phyloP scores from a whole-genome alignment of 37 sponge, comb jelly and placozoan species.

The Agelas oroides region DNA sequence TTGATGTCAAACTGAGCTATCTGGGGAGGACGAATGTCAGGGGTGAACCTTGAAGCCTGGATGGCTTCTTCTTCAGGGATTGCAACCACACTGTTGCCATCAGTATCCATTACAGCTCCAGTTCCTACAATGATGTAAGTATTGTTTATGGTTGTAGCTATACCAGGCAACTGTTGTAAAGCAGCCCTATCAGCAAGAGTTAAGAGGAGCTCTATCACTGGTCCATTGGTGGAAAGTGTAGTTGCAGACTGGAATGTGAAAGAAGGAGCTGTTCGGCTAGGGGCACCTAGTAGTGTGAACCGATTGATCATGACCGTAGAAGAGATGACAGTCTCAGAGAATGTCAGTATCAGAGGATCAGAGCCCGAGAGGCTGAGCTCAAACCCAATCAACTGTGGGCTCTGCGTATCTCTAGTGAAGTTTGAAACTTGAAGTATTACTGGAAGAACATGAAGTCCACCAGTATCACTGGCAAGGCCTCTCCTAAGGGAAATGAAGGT shows the following conservation, averaged over 20 bases:
- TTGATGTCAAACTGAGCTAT: slow-evolving; percentile 63
- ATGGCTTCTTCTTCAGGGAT: slow-evolving; percentile 59
- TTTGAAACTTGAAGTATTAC: slow-evolving; percentile 46
- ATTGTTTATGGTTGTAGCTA: slow-evolving; percentile 76
- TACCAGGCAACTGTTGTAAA: slow-evolving; percentile 66
- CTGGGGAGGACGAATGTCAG: slow-evolving; percentile 77
- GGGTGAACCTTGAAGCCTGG: slow-evolving; percentile 67
- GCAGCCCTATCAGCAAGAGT: slow-evolving; percentile 61
- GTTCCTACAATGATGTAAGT: slow-evolving; percentile 81
- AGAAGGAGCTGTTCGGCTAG: slow-evolving; percentile 13
- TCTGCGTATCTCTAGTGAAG: slow-evolving; percentile 53
- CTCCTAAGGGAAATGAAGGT: slow-evolving; percentile 73
- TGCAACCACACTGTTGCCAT: slow-evolving; percentile 50
- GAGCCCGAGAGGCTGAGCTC: slow-evolving; percentile 74
- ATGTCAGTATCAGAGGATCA: slow-evolving; percentile 82
- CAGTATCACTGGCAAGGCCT: slow-evolving; percentile 71
- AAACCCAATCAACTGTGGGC: slow-evolving; percentile 73
- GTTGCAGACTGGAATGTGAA: slow-evolving; percentile 30
- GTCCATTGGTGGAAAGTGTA: slow-evolving; percentile 64
- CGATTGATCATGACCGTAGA: slow-evolving; percentile 27
- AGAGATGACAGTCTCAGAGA: slow-evolving; percentile 85
- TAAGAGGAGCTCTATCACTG: slow-evolving; percentile 58
- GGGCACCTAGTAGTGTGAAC: slow-evolving; percentile 71
- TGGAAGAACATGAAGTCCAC: slow-evolving; percentile 55
- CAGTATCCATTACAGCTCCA: slow-evolving; percentile 67